Evolutionary conservation across 2,888 invertebrate genomes (phyloP), one percentile per base, ranked within the genome.

Genomic region (Ernsta delagoae): DNA sequence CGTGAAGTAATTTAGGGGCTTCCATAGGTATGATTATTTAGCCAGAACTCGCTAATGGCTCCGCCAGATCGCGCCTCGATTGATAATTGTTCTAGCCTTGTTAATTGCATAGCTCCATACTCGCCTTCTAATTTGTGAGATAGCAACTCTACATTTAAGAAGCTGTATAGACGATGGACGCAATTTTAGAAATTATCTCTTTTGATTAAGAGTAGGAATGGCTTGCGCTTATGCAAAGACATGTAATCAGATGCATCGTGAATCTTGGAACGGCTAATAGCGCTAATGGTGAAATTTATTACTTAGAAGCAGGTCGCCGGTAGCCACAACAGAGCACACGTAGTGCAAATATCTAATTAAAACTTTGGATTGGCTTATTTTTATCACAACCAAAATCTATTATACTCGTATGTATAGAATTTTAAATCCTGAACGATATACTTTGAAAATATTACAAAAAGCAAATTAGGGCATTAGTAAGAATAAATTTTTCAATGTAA

Each of bases 81-180:
- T 76, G 78, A 79, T 90, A 89, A 92, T 90, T 91, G 87, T 82
- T 89, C 82, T 73, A 79, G 76, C 80, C 82, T 81, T 81, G 89
- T 84, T 91, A 90, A 90, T 91, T 90, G 81, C 63, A 43, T 34
- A 59, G 62, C 57, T 57, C 59, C 59, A 50, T 68, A 59, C 59
- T 9, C 71, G 75, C 80, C 76, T 74, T 80, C 79, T 83, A 82
- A 86, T 85, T 86, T 75, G 74, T 80, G 77, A 64, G 63, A 69
- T 64, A 64, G 69, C 63, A 24, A 36, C 54, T 34, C 45, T 11
- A 12, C 43, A 24, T 56, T 16, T 5, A n/a, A 41, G 53, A 53
- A 24, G 24, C 7, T 48, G 59, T 36, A 41, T 41, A 50, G 63
- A 69, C 63, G 69, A 59, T 59, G 53, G 59, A 64, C 64, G 31